Base-by-base conservation (phyloP, 2,113 vertebrate species). In the Cinclus mexicanus region DNA sequence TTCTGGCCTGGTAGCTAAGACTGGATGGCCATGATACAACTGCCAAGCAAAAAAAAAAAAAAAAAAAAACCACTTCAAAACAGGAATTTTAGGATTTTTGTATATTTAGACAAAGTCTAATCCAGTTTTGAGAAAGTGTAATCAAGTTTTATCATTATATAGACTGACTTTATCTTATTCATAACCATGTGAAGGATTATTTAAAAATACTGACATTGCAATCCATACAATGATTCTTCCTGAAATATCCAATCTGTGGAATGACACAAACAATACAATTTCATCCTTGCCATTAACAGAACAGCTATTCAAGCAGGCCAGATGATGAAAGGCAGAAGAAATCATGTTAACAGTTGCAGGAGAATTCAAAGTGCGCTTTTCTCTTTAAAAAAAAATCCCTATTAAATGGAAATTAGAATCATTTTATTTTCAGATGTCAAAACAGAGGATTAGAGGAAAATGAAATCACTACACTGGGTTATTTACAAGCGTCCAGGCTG, bases 71-170 rank as follows among this genome's bases (percentile, higher is more conserved):
- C 50, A 61, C 56, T 92, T 89, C 57, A 50, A 78, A 95, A 83
- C n/a, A 92, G 68, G 92, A 96, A 95, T 96, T 63, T 87, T 88
- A 93, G 83, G 85, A 90, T 69, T 96, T 81, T 37, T 84, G 37
- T 96, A 49, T 95, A 94, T 95, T 96, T 93, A 95, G 77, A 95
- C 65, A 75, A 95, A 84, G 72, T 28, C 65, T 93, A 95, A 95
- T 71, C 76, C 83, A 72, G 80, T 90, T 84, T 96, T 92, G 76
- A 71, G 76, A 78, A 90, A 83, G 64, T n/a, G 71, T 83, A 94
- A 88, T 90, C 93, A 96, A 90, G 35, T 89, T 90, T 94, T 95
- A 93, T 96, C 88, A 78, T 88, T 97, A 93, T 33, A 72, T 22
- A 68, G 79, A 67, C 75, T 46, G 92, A 39, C 88, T 95, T 95